A percentile compares a stretch with the other conserved stretches of the same genome.
Conservation (phyloP, 2,797 vertebrate genomes). For the Podarcis siculus region DNA sequence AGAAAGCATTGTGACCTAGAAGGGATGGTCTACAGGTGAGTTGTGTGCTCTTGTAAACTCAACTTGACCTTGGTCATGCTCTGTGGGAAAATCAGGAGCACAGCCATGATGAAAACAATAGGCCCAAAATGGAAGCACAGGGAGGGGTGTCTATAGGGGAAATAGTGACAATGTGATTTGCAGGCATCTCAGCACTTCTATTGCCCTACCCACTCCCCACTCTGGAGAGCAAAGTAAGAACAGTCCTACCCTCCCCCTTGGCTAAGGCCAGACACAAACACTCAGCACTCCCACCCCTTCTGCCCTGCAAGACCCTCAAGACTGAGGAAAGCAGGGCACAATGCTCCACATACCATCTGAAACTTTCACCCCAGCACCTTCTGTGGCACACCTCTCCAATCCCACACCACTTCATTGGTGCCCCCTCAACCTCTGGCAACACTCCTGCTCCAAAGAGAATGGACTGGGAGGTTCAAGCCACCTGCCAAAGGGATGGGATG, state of each 20-base stretch:
- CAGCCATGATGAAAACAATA: background rate
- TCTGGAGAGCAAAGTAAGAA: no score
- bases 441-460: background rate
- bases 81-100: background rate
- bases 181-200: no score
- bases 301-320: background rate
- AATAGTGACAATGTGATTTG: background rate
- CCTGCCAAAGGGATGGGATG: background rate
- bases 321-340: no score
- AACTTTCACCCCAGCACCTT: background rate
- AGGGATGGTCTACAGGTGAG: background rate
- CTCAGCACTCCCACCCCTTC: background rate
- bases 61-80: background rate
- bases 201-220: no score
- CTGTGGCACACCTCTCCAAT: background rate
- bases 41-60: background rate
- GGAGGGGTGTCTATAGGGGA: background rate
- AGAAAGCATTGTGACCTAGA: slow-evolving; percentile 5
- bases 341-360: background rate
- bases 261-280: no score
- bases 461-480: background rate
- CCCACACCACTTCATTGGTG: background rate
- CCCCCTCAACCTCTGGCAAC: background rate
- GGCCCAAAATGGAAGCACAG: no score
- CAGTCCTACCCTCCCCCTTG: background rate